Conservation (phyloP, 2,797 vertebrate species). For the Scolopax bukidnonensis region DNA sequence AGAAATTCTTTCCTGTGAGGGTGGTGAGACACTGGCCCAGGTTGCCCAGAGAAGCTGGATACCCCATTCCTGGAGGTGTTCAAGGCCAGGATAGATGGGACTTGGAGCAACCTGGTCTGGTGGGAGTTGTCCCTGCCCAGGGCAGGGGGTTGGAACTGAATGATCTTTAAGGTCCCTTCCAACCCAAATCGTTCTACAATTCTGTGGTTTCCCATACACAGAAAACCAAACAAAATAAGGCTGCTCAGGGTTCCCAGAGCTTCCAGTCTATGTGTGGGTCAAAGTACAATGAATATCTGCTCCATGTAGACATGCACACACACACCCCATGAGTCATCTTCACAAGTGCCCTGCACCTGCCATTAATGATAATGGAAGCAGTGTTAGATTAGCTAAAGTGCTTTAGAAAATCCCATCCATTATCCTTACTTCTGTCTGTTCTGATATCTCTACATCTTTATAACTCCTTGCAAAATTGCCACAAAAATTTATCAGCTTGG, state of each 20-base stretch:
- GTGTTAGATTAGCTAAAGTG: neutral
- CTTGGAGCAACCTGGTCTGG: no score
- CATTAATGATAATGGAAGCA: neutral
- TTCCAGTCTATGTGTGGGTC: neutral
- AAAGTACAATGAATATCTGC: neutral
- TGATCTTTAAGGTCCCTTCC: no score
- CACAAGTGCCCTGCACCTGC: neutral
- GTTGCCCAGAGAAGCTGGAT: no score
- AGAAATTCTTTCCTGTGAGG: no score
- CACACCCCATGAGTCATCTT: neutral
- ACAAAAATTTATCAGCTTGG: neutral
- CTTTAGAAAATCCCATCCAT: constrained; percentile 4
- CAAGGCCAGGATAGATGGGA: no score
- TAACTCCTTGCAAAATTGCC: constrained; percentile 1
- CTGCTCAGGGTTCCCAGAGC: neutral
- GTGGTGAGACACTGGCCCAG: no score
- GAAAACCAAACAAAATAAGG: neutral
- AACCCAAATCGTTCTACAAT: no score
- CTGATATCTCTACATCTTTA: neutral
- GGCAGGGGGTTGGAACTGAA: no score
- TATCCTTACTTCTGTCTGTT: neutral
- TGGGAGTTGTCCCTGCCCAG: no score
- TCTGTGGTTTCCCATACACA: neutral
- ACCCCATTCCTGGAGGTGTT: no score
- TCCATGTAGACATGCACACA: fast-evolving